These are phyloP conservation scores for Heliconius ismenius DNA, from an alignment of 2,888 invertebrate genomes.

Conservation along the genomic window DNA sequence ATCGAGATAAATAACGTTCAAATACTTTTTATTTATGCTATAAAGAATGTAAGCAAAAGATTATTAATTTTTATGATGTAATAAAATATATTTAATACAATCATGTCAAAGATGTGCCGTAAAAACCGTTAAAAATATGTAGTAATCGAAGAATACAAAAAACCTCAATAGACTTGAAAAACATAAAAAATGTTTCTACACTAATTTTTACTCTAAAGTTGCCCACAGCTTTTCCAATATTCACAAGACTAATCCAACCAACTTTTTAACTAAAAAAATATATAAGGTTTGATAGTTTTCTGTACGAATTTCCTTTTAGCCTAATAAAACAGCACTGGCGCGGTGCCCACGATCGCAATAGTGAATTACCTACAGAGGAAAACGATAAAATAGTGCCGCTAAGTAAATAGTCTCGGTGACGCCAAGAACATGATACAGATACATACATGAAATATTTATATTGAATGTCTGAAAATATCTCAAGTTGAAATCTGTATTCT, in stretches of 20 bases:
- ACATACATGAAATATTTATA: neutral
- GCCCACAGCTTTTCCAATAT: no score
- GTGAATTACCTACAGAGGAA: conserved; percentile 26
- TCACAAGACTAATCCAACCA: neutral
- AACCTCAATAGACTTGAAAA: no score
- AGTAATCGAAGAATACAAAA: no score
- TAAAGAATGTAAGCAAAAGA: no score
- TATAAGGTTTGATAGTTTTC: neutral
- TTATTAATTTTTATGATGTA: no score
- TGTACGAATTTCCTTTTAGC: conserved; percentile 7
- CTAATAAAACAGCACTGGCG: conserved; percentile 23
- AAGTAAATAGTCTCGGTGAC: conserved; percentile 20
- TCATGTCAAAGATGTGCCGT: no score
- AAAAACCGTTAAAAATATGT: no score
- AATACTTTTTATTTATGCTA: no score
- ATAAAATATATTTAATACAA: no score
- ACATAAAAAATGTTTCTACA: no score
- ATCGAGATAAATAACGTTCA: no score
- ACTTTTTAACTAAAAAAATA: neutral
- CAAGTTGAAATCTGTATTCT: neutral
- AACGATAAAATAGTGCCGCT: conserved; percentile 23
- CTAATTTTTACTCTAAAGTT: no score
- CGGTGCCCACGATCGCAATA: conserved; percentile 20
- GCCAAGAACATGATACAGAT: conserved; percentile 22
- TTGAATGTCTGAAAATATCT: neutral